Base-by-base conservation (phyloP, 2,797 vertebrate species). In the Emydoidea blandingii region DNA sequence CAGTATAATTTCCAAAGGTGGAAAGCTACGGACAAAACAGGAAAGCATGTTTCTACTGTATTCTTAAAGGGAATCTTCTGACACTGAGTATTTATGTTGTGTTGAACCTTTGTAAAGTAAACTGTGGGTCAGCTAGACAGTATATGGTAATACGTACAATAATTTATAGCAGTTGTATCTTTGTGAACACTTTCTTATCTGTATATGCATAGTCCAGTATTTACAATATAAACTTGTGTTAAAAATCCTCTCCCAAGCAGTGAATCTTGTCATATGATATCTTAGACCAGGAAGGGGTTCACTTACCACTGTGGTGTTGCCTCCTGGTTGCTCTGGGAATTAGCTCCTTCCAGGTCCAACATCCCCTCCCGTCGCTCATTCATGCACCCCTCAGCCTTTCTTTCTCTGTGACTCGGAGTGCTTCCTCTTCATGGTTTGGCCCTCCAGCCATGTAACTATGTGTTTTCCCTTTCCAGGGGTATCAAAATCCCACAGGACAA, bases 11-110 rank as follows among this genome's bases (percentile, higher is more conserved):
- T 84, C 74, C 72, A 85, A 74, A 86, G 53, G 80, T 91, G 68
- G 86, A 54, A 89, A 93, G 41, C 19, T 25, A 18, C 23, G 23
- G 54, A 56, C 47, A 23, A 65, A 88, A 12, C 0, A 0, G 37
- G 27, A 11, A 6, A 85, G 14, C 0, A 0, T 18, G 25, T 56
- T 18, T 57, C 8, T 59, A 37, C 47, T 4, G 0, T 47, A 18
- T 52, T 18, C 57, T 49, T 37, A 53, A 88, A 52, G 0, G 2
- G 27, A 1, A 0, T 16, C 85, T 85, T 49, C 65, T 0, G 1
- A n/a, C 37, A 16, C 11, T 0, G 1, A n/a, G 68, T 49, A 59
- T 90, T 80, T 27, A 34, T 25, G 37, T 10, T 56, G 41, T 6
- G 62, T 93, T 88, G 68, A 94, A 79, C 59, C 74, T 57, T 0